Base-by-base conservation (phyloP, 2,888 invertebrate species). In the Drosophila quinaria region DNA sequence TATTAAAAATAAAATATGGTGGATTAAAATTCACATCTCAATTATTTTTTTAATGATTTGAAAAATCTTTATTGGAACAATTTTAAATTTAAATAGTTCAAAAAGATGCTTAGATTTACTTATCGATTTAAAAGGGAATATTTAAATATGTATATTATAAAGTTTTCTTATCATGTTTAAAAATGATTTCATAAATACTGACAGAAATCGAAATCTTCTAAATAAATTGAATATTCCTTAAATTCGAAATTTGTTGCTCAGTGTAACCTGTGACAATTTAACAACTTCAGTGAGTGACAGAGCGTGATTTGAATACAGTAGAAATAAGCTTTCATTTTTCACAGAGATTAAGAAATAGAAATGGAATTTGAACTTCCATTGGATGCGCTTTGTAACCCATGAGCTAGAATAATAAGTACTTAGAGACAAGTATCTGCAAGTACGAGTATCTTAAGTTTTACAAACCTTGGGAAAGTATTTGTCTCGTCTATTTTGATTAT, bases 401-500 rank as follows among this genome's bases (percentile, higher is more conserved):
- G 54, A 33, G 42, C 29, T n/a, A 19, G 6, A 41, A 9, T 31
- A 41, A 15, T 31, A 3, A 4, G n/a, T 22, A 33, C 31, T 33
- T 19, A 10, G 31, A 19, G n/a, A 15, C 17, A 29, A 3, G 17
- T 13, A 29, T 22, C 42, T 33, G 35, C 17, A 58, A 29, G 15
- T 15, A 11, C 22, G 13, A 31, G 4, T 9, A 9, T 15, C 41
- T 17, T 1, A 17, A 8, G 10, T 61, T 10, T 63, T 63, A 52
- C 70, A 42, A 19, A 51, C 60, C 42, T 33, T 9, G n/a, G 33
- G 9, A 35, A 37, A 55, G 46, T 44, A 39, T 55, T 52, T n/a
- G 70, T 19, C 11, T 29, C 25, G 39, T 29, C 33, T 19, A 50
- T 17, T 42, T n/a, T 54, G 49, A 55, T 59, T 59, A 41, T 42